These are phyloP conservation scores for Andinoacara biseriatus DNA, from an alignment of 2,113 vertebrate genomes.

Conservation along the genomic window DNA sequence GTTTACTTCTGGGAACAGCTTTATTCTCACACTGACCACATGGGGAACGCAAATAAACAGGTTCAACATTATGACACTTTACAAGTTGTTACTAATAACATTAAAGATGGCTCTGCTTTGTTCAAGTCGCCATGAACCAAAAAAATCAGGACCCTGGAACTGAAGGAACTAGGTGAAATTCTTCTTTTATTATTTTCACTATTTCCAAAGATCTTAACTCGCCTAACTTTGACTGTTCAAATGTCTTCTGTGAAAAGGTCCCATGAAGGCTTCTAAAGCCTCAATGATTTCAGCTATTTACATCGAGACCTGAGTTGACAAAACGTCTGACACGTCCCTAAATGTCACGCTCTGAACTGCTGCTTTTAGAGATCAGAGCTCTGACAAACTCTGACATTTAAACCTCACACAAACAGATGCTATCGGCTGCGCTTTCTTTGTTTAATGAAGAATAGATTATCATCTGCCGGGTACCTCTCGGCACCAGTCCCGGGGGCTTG, in stretches of 20 bases:
- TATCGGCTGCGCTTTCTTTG: conserved; percentile 70
- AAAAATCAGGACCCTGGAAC: background rate
- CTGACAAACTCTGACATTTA: background rate
- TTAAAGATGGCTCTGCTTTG: background rate
- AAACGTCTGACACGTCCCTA: background rate
- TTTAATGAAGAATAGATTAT: conserved; percentile 81
- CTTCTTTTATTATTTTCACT: background rate
- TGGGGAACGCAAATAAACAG: background rate
- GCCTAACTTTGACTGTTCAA: background rate
- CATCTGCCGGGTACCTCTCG: conserved; percentile 60
- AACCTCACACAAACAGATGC: background rate
- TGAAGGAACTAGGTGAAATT: background rate
- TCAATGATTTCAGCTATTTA: background rate
- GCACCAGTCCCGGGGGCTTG: background rate
- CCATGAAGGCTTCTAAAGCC: background rate
- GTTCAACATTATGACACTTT: background rate
- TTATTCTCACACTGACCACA: background rate
- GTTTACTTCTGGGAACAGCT: background rate
- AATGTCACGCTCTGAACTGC: background rate
- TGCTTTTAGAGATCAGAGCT: background rate
- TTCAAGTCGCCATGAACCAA: background rate
- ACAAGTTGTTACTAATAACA: background rate
- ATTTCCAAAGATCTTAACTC: background rate
- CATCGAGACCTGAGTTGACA: conserved; percentile 2
- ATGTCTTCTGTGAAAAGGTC: background rate